Base-by-base conservation (phyloP, 2,113 vertebrate genomes). In the Dissostichus mawsoni region DNA sequence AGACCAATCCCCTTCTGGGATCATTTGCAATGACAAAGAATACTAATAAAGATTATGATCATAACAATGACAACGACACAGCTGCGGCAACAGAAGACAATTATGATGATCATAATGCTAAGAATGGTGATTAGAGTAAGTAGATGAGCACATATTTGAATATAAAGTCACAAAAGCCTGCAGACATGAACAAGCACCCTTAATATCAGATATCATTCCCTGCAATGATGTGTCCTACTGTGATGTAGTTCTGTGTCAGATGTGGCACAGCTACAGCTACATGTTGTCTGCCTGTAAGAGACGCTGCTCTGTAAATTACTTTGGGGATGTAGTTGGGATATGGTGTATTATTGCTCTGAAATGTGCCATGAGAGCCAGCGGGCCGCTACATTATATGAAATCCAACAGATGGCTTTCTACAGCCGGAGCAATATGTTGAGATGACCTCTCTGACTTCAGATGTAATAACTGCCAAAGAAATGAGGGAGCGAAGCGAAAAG, bases 401-500 rank as follows among this genome's bases (percentile, higher is more conserved):
- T 83, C 83, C 55, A 87, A 88, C 92, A 90, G 93, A 93, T 91
- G 90, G 89, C 86, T 89, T 78, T 84, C 81, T 70, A 79, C 85
- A 92, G 90, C 82, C 87, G 76, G 80, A 73, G 87, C 89, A 93
- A 92, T 89, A 90, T 91, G 89, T 87, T 51, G 85, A 76, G 76
- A 48, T 87, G 88, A 92, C 91, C 92, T 70, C 80, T 69, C 66
- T 56, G 82, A 87, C 90, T 90, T 78, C 76, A 78, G 87, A 85
- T 87, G 90, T 91, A 94, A 93, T 92, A 92, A 93, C 88, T 85
- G 90, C 79, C 84, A 75, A 74, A 89, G 86, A 89, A 89, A 90
- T 84, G 78, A 85, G 84, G 76, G 66, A 80, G 75, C 0, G 55
- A 76, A 53, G 63, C 45, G 16, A 90, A 86, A 90, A 86, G 86